These are phyloP conservation scores for Sebastes kiyomatsui DNA, from an alignment of 2,797 vertebrate species.

Conservation along the genomic window DNA sequence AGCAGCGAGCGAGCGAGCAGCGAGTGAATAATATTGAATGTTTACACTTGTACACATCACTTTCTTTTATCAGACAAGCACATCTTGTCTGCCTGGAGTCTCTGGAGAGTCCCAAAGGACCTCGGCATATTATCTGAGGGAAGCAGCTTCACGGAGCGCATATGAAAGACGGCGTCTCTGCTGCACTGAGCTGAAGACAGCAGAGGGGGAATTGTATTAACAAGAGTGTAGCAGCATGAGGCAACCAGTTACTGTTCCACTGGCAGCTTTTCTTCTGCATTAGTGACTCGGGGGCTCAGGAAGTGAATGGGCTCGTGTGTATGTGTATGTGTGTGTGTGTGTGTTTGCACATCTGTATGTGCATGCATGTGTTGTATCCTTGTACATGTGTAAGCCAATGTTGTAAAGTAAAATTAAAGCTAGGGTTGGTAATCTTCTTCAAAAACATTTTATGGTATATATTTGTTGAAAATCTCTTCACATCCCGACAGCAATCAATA, in stretches of 20 bases:
- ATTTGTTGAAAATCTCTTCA: neutral
- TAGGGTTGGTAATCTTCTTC: too few relatives aligned
- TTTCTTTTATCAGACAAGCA: slow-evolving; percentile 75
- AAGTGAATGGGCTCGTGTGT: slow-evolving; percentile 9
- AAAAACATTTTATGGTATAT: too few relatives aligned
- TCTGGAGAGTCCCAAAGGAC: slow-evolving; percentile 60
- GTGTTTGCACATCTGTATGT: neutral
- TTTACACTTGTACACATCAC: slow-evolving; percentile 77
- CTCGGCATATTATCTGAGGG: slow-evolving; percentile 73
- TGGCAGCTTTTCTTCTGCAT: slow-evolving; percentile 52
- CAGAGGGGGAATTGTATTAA: slow-evolving; percentile 35
- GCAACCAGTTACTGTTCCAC: slow-evolving; percentile 41
- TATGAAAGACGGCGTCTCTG: slow-evolving; percentile 43
- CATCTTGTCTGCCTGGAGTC: slow-evolving; percentile 74
- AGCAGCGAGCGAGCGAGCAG: slow-evolving; percentile 25
- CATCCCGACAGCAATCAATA: too few relatives aligned
- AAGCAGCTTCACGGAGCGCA: slow-evolving; percentile 68
- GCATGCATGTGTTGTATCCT: neutral
- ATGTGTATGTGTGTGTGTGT: neutral
- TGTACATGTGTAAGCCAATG: neutral
- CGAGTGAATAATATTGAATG: slow-evolving; percentile 64
- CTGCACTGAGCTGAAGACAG: slow-evolving; percentile 39
- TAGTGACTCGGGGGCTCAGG: slow-evolving; percentile 34
- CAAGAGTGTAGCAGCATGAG: slow-evolving; percentile 46
- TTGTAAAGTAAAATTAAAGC: too few relatives aligned